Conservation (phyloP, 2,888 invertebrate species). For the Drosophila multiciliata region DNA sequence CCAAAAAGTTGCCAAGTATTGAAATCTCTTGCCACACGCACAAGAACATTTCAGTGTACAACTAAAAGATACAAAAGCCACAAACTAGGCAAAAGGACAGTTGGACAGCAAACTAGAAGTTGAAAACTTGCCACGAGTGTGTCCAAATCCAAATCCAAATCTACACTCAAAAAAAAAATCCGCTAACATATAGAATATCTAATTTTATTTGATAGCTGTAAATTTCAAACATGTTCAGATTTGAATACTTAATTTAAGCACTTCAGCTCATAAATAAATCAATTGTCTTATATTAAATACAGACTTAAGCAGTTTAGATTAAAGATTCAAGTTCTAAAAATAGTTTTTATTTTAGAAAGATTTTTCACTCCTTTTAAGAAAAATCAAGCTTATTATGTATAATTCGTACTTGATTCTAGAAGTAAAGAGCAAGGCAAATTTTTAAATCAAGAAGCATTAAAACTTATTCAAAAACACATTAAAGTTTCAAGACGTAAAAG, state of each 20-base stretch:
- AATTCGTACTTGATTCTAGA: background rate
- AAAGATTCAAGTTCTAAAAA: background rate
- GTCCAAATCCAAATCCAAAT: background rate
- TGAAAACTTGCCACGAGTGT: slow-evolving; percentile 27
- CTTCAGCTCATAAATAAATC: background rate
- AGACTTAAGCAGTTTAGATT: too few species aligned
- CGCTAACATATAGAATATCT: too few species aligned
- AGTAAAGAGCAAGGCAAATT: background rate
- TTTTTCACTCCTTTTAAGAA: background rate
- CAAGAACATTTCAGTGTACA: slow-evolving; percentile 26
- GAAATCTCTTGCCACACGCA: slow-evolving; percentile 60
- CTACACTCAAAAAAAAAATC: background rate
- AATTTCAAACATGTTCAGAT: background rate
- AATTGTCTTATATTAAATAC: background rate
- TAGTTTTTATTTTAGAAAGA: too few species aligned
- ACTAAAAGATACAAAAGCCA: slow-evolving; percentile 47
- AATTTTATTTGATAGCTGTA: background rate
- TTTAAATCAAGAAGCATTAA: too few species aligned
- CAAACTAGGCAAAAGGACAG: slow-evolving; percentile 35
- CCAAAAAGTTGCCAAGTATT: slow-evolving; percentile 64
- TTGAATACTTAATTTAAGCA: background rate
- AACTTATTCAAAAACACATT: too few species aligned
- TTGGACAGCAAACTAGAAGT: slow-evolving; percentile 41
- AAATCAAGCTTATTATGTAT: background rate
- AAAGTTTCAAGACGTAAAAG: background rate